Base-by-base conservation (phyloP, 2,797 vertebrate genomes). In the Tokudaia tokunoshimensis region DNA sequence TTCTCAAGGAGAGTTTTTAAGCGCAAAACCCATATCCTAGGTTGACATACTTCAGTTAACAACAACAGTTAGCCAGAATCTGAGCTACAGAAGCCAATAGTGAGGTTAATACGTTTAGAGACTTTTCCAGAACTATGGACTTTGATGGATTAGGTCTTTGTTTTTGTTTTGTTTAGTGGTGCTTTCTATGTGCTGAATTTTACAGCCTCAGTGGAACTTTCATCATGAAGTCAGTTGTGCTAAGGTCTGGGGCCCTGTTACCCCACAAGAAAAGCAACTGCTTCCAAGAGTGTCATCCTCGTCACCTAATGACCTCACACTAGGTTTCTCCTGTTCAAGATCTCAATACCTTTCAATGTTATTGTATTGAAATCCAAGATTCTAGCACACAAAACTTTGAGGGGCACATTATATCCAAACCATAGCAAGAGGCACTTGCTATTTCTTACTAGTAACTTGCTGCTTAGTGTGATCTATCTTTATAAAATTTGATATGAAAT, bases 401-500 rank as follows among this genome's bases (percentile, higher is more conserved):
- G 44, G 50, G 44, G 41, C 12, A 84, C 76, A 78, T 78, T 61
- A 37, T 59, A 70, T 41, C 47, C 13, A 85, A 65, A 14, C 17
- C 29, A 31, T 24, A 31, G 44, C 14, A 31, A n/a, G 24, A 65
- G 26, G 47, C 80, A 86, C n/a, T 52, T 75, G 79, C 17, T 81
- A 41, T 79, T 74, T 87, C 82, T 83, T 4, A 72, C 34, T 37
- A 59, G 9, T 44, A 79, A 83, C n/a, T 17, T 87, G 61, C 44
- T 59, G 19, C 26, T 74, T n/a, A 41, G 47, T 34, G 63, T 70
- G 41, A 31, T 86, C 82, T 70, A 85, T 57, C 41, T 41, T 92
- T 90, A 92, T 9, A 92, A 92, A 91, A 90, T 74, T 89, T 85
- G 47, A 37, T 78, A 83, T 76, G 20, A 86, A 47, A 72, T 94